Evolutionary conservation across 1,140 invertebrate genomes (phyloP), one percentile per base, ranked within the genome.

Genomic region (Doryteuthis pealeii): DNA sequence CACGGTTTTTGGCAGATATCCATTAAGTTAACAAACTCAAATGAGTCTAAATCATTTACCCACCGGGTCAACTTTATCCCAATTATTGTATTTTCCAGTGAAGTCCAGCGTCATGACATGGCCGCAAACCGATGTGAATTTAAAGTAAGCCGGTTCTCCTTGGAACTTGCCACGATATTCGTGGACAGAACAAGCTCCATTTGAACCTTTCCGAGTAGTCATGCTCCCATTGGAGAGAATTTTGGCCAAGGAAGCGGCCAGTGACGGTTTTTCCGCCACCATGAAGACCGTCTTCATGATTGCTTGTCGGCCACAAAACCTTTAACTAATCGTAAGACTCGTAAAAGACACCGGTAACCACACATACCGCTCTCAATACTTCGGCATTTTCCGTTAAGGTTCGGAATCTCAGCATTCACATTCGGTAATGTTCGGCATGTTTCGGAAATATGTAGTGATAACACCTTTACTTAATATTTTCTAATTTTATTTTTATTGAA

Each of bases 211-310:
- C 85, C 94, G 91, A 0, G 92, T 91, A 15, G 89, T 91, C 86
- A 92, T 91, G 84, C 92, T 92, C 69, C 94, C 93, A 89, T 96
- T 94, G 76, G 96, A 98, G 72, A 99, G 90, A 83, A 99, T 98
- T 85, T 93, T 94, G 0, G 98, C 96, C 40, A 99, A 90, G 40
- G 96, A 96, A 84, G 94, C 93, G 28, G 98, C 98, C 86, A 99
- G 87, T 22, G 97, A 98, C 12, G 98, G 98, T 92, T 99, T 99
- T 88, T 99, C 98, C 78, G 98, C 98, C 76, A 99, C 96, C 98
- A 99, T 99, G 79, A 99, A 92, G 54, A 95, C 96, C 10, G 91
- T 93, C 88, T 94, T 96, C 96, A 88, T 88, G 35, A 10, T 10
- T 40, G 35, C 35, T 40, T 3, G 35, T 40, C 3, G 35, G 35